phyloP scores from a whole-genome alignment of 2,888 invertebrate genomes.

The Tholera decimalis region DNA sequence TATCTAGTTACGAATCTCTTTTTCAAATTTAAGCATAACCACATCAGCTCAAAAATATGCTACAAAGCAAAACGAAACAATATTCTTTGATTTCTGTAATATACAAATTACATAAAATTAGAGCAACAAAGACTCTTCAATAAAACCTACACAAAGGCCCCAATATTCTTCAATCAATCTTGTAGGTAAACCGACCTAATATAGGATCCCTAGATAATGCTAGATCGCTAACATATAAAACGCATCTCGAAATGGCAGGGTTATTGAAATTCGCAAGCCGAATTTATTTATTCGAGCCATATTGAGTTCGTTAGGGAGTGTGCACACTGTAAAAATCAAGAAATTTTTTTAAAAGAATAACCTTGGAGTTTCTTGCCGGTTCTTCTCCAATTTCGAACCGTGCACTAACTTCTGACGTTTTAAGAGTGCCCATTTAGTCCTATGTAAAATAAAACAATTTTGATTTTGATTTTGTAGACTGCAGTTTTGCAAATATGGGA shows the following conservation, averaged over 20 bases:
- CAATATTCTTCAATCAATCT: conserved; percentile 34
- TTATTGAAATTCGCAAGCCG: conserved; percentile 64
- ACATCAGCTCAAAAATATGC: not conserved
- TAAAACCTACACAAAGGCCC: conserved; percentile 40
- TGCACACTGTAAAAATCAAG: conserved; percentile 3
- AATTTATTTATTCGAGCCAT: conserved; percentile 64
- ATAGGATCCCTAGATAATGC: conserved; percentile 28
- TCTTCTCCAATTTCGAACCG: too few relatives aligned
- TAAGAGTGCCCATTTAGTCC: too few relatives aligned
- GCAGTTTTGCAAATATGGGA: too few relatives aligned
- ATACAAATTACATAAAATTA: conserved; percentile 23
- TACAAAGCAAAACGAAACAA: conserved; percentile 15
- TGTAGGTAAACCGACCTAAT: conserved; percentile 35
- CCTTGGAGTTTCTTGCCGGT: too few relatives aligned
- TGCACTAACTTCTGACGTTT: too few relatives aligned
- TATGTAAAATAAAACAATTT: too few relatives aligned
- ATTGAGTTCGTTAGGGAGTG: conserved; percentile 47
- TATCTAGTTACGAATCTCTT: not conserved
- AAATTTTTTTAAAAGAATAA: too few relatives aligned
- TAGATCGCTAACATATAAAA: conserved; percentile 32
- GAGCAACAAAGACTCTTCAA: conserved; percentile 22
- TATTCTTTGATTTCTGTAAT: conserved; percentile 18
- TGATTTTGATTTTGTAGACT: too few relatives aligned
- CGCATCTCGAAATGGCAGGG: conserved; percentile 45
- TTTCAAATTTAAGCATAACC: conserved; percentile 1